These are phyloP conservation scores for Popillia japonica DNA, from an alignment of 1,140 invertebrate genomes.

Conservation along the genomic window DNA sequence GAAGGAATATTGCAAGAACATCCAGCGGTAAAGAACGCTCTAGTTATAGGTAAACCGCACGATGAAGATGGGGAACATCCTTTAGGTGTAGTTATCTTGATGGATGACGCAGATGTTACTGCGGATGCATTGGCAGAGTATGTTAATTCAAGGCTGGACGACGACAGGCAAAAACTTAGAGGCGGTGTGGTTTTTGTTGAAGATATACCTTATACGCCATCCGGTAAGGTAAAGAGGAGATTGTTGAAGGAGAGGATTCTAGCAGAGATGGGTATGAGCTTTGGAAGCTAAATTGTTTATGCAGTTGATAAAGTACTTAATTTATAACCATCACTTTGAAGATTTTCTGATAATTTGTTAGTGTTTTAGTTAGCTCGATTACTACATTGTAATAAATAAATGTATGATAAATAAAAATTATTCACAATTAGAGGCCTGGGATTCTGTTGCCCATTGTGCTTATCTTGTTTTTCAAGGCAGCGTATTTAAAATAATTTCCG, in stretches of 20 bases:
- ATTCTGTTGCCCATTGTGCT: too few relatives aligned
- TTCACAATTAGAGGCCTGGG: too few relatives aligned
- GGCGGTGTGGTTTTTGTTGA: conserved; percentile 67
- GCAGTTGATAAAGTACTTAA: too few relatives aligned
- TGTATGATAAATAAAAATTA: too few relatives aligned
- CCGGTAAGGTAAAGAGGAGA: conserved; percentile 67
- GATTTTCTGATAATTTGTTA: too few relatives aligned
- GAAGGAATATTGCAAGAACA: conserved; percentile 73
- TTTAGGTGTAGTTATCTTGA: conserved; percentile 69
- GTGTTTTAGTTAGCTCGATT: too few relatives aligned
- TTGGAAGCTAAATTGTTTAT: background rate
- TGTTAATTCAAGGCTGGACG: background rate
- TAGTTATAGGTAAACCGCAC: conserved; percentile 74
- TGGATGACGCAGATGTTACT: conserved; percentile 34
- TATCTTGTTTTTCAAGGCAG: too few relatives aligned
- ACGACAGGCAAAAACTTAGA: conserved; percentile 60
- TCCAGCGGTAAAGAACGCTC: conserved; percentile 70
- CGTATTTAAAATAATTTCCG: too few relatives aligned
- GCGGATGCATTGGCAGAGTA: conserved; percentile 6
- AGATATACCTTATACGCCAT: conserved; percentile 68
- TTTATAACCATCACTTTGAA: too few relatives aligned
- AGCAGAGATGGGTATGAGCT: background rate
- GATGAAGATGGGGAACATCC: conserved; percentile 70
- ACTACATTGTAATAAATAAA: too few relatives aligned
- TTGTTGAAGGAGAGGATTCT: background rate